phyloP scores from a whole-genome alignment of 2,888 invertebrate species.

The Scaptomyza parva region DNA sequence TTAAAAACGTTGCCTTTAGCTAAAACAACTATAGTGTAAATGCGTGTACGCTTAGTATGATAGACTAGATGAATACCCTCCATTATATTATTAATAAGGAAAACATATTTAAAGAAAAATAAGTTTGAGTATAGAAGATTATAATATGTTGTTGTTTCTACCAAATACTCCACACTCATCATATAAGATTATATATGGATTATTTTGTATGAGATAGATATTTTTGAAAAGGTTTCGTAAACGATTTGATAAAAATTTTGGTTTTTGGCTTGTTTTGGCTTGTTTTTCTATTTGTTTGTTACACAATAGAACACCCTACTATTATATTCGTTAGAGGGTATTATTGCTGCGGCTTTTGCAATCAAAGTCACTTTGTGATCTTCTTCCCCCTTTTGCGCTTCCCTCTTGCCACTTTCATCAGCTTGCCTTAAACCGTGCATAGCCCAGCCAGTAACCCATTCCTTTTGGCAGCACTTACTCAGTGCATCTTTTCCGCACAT shows the following conservation, averaged over 20 bases:
- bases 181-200: too few relatives aligned
- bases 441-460: constrained; percentile 11
- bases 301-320: not conserved
- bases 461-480: constrained; percentile 24
- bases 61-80: not conserved
- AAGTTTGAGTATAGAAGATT: too few relatives aligned
- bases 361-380: constrained; percentile 64
- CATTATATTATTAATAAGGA: too few relatives aligned
- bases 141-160: too few relatives aligned
- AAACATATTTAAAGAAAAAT: too few relatives aligned
- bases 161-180: too few relatives aligned
- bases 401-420: not conserved
- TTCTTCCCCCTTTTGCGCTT: not conserved
- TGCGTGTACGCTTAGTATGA: not conserved
- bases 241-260: too few relatives aligned
- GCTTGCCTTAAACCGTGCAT: not conserved
- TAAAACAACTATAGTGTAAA: constrained; percentile 28
- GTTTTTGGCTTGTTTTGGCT: too few relatives aligned
- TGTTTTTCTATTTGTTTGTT: not conserved
- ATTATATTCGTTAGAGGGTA: constrained; percentile 9
- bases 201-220: too few relatives aligned
- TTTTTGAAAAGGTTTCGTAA: too few relatives aligned
- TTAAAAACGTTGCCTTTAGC: constrained; percentile 55
- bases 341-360: constrained; percentile 65
- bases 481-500: constrained; percentile 48